Evolutionary conservation across 2,888 invertebrate genomes (phyloP).

Genomic region (Crioceris asparagi): DNA sequence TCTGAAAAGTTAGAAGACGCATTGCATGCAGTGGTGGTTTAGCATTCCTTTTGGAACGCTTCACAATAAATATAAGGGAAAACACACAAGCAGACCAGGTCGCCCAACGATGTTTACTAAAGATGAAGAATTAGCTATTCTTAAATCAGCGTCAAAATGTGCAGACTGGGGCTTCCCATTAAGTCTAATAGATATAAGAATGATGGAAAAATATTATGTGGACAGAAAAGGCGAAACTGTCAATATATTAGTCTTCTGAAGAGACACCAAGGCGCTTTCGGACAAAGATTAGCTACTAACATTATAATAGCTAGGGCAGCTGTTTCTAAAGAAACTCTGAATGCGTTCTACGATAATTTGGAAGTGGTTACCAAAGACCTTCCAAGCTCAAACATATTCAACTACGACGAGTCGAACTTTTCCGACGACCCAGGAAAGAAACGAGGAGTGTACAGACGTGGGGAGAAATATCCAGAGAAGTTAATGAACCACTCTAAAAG

Average conservation of each 20-base stretch:
- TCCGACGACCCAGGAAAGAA: constrained; percentile 28
- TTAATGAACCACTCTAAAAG: constrained; percentile 20
- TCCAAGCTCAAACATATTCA: constrained; percentile 18
- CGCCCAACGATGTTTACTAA: constrained; percentile 1
- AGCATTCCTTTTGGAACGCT: constrained; percentile 8
- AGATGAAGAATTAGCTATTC: constrained; percentile 3
- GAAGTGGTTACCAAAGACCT: constrained; percentile 2
- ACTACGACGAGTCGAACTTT: constrained; percentile 22
- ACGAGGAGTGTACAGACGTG: constrained; percentile 17
- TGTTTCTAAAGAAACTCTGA: constrained; percentile 9
- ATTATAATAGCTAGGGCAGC: constrained; percentile 13
- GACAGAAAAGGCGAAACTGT: constrained; percentile 10
- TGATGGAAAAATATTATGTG: constrained; percentile 13
- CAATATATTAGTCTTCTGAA: constrained; percentile 11
- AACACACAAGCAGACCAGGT: constrained; percentile 1
- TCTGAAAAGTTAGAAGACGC: constrained; percentile 1
- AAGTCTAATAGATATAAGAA: constrained; percentile 7
- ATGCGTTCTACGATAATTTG: constrained; percentile 7
- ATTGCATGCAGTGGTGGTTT: constrained; percentile 5
- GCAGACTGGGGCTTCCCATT: constrained; percentile 14
- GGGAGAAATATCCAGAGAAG: constrained; percentile 11
- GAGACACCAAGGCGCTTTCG: constrained; percentile 9
- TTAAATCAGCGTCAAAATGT: constrained; percentile 3
- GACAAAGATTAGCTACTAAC: constrained; percentile 13
- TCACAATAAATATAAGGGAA: constrained; percentile 6